A percentile compares a stretch with the other conserved stretches of the same genome.
phyloP scores from a whole-genome alignment of 2,888 invertebrate genomes.

The Cephus rjabovi region DNA sequence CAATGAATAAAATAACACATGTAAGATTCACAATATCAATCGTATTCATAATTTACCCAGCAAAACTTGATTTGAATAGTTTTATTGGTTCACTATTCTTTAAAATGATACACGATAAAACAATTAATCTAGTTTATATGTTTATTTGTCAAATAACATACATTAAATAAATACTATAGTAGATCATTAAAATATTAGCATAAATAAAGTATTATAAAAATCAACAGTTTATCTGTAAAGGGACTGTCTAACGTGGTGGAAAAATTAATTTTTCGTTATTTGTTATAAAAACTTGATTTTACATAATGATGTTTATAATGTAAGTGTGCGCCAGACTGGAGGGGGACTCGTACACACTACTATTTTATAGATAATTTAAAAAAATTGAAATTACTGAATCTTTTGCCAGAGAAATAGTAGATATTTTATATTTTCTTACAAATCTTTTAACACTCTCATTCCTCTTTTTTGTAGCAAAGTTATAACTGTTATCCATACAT shows the following conservation, averaged over 20 bases:
- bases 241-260: not conserved
- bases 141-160: slow-evolving; percentile 12
- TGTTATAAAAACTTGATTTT: not conserved
- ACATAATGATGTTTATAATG: not conserved
- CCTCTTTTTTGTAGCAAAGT: not conserved
- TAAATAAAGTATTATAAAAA: slow-evolving; percentile 24
- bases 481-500: not conserved
- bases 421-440: not conserved
- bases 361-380: not conserved
- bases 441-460: not conserved
- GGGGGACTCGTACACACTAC: slow-evolving; percentile 29
- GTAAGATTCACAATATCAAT: not conserved
- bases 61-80: not conserved
- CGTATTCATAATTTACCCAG: not conserved
- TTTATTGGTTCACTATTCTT: not conserved
- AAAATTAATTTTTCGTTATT: not conserved
- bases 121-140: slow-evolving; percentile 15
- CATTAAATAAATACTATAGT: slow-evolving; percentile 5
- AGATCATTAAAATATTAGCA: not conserved
- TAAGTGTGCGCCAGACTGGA: slow-evolving; percentile 24
- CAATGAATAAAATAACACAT: not conserved
- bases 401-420: not conserved
- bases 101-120: not conserved
- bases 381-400: not conserved
- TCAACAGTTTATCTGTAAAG: not conserved